A percentile compares a stretch with the other conserved stretches of the same genome.
Conservation (phyloP, 2,797 vertebrate genomes). For the Mus spretus region DNA sequence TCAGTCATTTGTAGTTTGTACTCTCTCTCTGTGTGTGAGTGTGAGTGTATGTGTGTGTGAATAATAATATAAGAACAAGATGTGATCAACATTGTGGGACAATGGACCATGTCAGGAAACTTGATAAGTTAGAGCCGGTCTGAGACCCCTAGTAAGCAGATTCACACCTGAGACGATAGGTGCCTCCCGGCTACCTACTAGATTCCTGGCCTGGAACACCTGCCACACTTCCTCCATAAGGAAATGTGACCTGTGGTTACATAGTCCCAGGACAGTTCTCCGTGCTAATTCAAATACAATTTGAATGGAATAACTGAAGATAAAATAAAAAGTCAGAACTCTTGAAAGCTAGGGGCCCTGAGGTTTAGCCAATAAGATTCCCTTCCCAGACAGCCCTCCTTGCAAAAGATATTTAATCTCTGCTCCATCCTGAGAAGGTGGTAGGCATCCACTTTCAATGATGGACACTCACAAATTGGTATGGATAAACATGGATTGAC, state of each 20-base stretch:
- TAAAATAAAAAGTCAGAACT: background rate
- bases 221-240: background rate
- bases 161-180: background rate
- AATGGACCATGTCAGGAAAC: background rate
- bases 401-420: background rate
- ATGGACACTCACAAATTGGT: background rate
- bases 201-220: background rate
- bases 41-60: background rate
- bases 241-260: background rate
- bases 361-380: background rate
- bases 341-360: background rate
- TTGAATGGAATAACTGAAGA: background rate
- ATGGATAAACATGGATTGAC: background rate
- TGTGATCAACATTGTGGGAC: background rate
- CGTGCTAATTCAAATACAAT: background rate
- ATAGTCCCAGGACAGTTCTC: background rate
- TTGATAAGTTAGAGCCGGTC: background rate
- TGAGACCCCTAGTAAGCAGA: background rate
- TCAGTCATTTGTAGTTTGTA: background rate
- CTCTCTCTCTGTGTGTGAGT: background rate
- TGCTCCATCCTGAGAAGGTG: background rate
- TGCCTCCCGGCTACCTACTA: background rate
- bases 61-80: background rate
- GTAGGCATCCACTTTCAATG: background rate
- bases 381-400: background rate